Percentiles rank a stretch among this genome's conserved stretches.
These are phyloP conservation scores for Akabosia matsudoensis DNA, from an alignment of 1,140 invertebrate species.

Conservation along the genomic window DNA sequence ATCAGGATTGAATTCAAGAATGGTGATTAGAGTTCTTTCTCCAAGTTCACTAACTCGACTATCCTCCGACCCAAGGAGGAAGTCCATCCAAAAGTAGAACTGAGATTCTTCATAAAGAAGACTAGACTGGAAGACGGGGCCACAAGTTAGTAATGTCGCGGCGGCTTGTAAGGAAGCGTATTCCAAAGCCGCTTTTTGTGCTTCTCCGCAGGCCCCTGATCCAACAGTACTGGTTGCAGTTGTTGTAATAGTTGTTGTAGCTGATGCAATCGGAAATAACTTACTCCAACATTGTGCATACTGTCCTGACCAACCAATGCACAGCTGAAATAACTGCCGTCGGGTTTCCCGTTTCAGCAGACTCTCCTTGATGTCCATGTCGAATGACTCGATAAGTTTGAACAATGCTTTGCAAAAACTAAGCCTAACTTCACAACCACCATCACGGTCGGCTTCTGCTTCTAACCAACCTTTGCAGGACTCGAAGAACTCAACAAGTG, in stretches of 20 bases:
- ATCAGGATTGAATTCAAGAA: constrained; percentile 95
- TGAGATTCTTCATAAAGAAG: constrained; percentile 81
- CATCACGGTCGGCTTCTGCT: constrained; percentile 42
- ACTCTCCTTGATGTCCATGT: constrained; percentile 55
- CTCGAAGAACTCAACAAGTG: constrained; percentile 43
- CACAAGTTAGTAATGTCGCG: constrained; percentile 90
- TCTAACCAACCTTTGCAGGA: constrained; percentile 43
- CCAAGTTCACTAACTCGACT: constrained; percentile 67
- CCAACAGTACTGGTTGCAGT: not conserved
- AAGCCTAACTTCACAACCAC: constrained; percentile 40
- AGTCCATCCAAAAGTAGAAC: constrained; percentile 89
- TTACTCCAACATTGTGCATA: constrained; percentile 61
- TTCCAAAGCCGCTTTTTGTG: constrained; percentile 60
- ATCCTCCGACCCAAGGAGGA: constrained; percentile 80
- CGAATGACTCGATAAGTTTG: constrained; percentile 36
- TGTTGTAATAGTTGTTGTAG: not conserved
- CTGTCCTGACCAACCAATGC: constrained; percentile 87
- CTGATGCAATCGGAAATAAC: constrained; percentile 10
- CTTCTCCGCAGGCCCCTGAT: constrained; percentile 27
- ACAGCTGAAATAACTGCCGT: constrained; percentile 82
- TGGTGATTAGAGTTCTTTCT: constrained; percentile 85
- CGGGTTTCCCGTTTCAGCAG: constrained; percentile 82
- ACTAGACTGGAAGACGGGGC: constrained; percentile 79
- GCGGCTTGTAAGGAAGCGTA: constrained; percentile 76
- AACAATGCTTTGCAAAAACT: constrained; percentile 41